Evolutionary conservation across 2,888 invertebrate genomes (phyloP).

Genomic region (Napeogenes sylphis): DNA sequence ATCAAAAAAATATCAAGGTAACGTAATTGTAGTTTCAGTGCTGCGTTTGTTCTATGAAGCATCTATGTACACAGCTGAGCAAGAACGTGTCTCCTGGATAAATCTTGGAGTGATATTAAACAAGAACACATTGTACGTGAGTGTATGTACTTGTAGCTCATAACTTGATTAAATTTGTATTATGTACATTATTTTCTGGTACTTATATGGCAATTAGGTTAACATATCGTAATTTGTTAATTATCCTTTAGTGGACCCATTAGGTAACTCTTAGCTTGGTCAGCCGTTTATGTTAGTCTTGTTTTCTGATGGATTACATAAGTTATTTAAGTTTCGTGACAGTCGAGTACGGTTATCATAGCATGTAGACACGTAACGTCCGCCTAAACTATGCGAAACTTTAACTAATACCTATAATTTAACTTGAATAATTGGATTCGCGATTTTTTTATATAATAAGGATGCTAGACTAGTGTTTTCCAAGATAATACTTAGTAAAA

Average conservation of each 20-base stretch:
- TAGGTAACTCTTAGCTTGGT: no score
- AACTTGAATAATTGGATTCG: no score
- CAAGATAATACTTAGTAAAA: no score
- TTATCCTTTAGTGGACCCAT: no score
- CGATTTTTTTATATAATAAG: no score
- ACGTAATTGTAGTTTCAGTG: background rate
- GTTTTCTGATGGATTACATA: conserved; percentile 37
- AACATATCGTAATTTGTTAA: no score
- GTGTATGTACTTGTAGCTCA: conserved; percentile 19
- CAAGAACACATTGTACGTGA: conserved; percentile 23
- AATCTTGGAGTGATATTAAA: conserved; percentile 25
- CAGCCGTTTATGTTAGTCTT: background rate
- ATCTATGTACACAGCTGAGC: conserved; percentile 25
- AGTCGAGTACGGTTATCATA: conserved; percentile 43
- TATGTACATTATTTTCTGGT: no score
- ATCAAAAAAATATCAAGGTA: no score
- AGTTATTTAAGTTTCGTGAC: conserved; percentile 42
- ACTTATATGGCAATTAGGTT: no score
- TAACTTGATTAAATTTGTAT: background rate
- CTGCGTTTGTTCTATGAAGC: conserved; percentile 13
- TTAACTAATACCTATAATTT: conserved; percentile 3
- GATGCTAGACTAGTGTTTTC: no score
- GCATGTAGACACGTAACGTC: conserved; percentile 49
- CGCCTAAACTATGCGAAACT: conserved; percentile 19
- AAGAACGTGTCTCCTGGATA: conserved; percentile 23